These are phyloP conservation scores for Myiagra hebetior DNA, from an alignment of 2,113 vertebrate species.

Conservation along the genomic window DNA sequence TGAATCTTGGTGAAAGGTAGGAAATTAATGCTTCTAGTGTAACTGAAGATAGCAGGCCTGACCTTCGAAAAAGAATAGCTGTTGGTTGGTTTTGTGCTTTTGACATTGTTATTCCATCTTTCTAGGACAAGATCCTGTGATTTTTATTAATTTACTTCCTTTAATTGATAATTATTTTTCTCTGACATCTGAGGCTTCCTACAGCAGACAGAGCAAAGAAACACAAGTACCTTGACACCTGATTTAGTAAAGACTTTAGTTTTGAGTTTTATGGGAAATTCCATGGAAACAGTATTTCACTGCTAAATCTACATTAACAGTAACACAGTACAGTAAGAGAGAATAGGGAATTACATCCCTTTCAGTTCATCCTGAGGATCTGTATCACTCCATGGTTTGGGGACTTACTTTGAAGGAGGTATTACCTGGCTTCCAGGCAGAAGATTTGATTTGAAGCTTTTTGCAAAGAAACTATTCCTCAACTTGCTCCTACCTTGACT, in stretches of 20 bases:
- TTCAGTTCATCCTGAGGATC: not conserved
- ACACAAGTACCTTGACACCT: not conserved
- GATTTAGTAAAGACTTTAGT: not conserved
- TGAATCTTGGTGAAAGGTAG: not conserved
- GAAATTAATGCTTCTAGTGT: not conserved
- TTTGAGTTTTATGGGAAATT: not conserved
- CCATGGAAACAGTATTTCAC: not conserved
- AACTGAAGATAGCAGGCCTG: not conserved
- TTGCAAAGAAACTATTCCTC: not conserved
- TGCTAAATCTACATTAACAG: not conserved
- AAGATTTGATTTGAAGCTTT: not conserved
- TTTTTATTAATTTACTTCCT: not conserved
- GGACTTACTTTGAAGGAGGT: not conserved
- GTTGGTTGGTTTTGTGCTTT: not conserved
- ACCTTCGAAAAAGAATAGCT: not conserved
- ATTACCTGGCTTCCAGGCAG: not conserved
- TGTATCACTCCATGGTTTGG: not conserved
- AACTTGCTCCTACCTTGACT: not conserved
- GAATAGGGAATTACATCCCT: not conserved
- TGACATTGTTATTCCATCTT: not conserved
- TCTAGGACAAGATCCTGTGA: not conserved
- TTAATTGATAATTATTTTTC: not conserved
- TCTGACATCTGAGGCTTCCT: not conserved
- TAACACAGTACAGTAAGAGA: not conserved
- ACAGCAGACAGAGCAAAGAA: not conserved